Conservation (phyloP, 2,888 invertebrate species). For the Venusia cambrica region DNA sequence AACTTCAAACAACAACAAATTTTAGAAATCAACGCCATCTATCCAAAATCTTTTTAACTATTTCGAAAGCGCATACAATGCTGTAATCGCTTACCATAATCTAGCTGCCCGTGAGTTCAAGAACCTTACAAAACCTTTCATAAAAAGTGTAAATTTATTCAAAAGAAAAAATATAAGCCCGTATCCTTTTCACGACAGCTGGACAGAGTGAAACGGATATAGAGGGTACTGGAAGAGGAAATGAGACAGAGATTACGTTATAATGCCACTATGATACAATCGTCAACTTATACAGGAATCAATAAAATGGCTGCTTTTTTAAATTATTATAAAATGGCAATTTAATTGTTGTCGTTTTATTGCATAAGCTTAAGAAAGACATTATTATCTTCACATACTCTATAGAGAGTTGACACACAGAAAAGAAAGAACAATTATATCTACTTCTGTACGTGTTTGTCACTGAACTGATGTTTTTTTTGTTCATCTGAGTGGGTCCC, state of each 20-base stretch:
- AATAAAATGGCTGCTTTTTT: no score
- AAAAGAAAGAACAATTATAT: no score
- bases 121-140: constrained; percentile 54
- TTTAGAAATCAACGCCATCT: constrained; percentile 6
- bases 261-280: constrained; percentile 42
- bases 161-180: constrained; percentile 60
- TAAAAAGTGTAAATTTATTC: constrained; percentile 78
- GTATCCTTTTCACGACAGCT: constrained; percentile 57
- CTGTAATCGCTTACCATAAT: constrained; percentile 30
- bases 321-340: no score
- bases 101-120: constrained; percentile 48
- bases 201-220: constrained; percentile 32
- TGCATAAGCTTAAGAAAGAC: no score
- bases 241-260: constrained; percentile 27
- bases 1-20: no score
- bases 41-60: constrained; percentile 4
- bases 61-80: constrained; percentile 9
- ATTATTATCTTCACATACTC: no score
- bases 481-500: no score
- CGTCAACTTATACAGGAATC: no score
- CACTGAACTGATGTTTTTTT: no score
- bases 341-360: no score
- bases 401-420: no score
- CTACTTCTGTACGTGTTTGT: no score
- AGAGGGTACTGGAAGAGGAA: constrained; percentile 22